phyloP scores from a whole-genome alignment of 2,888 invertebrate species.

The Meta bourneti region DNA sequence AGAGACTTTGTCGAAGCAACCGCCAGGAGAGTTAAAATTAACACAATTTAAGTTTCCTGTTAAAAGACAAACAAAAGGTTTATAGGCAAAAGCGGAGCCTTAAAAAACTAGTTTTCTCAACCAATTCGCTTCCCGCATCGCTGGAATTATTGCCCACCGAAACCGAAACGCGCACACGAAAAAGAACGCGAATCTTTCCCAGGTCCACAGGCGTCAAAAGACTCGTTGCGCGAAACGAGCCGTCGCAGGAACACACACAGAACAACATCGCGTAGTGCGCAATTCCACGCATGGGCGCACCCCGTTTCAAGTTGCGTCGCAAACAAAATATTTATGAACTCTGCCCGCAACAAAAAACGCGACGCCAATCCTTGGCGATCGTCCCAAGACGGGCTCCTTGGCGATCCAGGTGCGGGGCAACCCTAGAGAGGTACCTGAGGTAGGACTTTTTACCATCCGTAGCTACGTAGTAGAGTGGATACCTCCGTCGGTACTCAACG shows the following conservation, averaged over 20 bases:
- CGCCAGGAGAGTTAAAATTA: too few relatives aligned
- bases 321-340: slow-evolving; percentile 41
- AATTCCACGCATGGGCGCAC: slow-evolving; percentile 36
- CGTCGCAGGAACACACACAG: slow-evolving; percentile 16
- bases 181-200: background rate
- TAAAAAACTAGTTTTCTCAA: too few relatives aligned
- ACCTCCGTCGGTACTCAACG: slow-evolving; percentile 66
- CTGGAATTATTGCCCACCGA: background rate
- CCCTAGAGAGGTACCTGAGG: slow-evolving; percentile 65
- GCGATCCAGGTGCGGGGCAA: slow-evolving; percentile 60
- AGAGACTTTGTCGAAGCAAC: too few relatives aligned
- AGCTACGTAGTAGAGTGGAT: slow-evolving; percentile 66
- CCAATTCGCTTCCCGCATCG: background rate
- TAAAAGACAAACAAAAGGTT: too few relatives aligned
- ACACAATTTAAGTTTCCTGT: too few relatives aligned
- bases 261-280: slow-evolving; percentile 28
- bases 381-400: slow-evolving; percentile 3
- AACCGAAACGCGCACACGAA: slow-evolving; percentile 7
- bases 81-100: too few relatives aligned
- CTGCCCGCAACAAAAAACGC: background rate
- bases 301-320: slow-evolving; percentile 26
- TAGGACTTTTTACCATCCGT: slow-evolving; percentile 62
- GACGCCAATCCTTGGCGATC: slow-evolving; percentile 58
- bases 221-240: slow-evolving; percentile 11
- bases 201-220: background rate